Percentiles rank a stretch among this genome's conserved stretches.
These are phyloP conservation scores for Hypotaenidia philippensis DNA, from an alignment of 2,797 vertebrate species.

Conservation along the genomic window DNA sequence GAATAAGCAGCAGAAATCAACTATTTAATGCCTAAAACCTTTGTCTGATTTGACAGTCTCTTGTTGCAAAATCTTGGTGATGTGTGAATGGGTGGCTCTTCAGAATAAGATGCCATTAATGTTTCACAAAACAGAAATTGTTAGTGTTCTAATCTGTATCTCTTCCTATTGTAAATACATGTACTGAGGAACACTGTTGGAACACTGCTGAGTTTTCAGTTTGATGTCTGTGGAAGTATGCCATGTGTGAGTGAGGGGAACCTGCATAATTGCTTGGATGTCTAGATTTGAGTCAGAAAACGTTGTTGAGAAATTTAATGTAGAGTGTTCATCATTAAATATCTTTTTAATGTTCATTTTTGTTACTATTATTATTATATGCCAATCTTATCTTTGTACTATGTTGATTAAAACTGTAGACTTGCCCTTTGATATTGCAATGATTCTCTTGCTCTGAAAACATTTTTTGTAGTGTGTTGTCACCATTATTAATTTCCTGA, in stretches of 20 bases:
- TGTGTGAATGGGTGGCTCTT: neutral
- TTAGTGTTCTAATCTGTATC: neutral
- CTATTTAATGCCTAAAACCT: neutral
- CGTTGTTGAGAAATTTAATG: neutral
- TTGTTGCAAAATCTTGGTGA: neutral
- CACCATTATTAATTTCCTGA: neutral
- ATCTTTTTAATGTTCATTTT: neutral
- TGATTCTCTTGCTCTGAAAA: neutral
- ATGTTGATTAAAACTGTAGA: neutral
- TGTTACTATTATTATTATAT: neutral
- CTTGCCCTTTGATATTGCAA: neutral
- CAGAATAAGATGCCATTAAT: neutral
- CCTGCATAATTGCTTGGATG: neutral
- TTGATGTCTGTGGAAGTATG: neutral
- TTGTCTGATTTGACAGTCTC: neutral
- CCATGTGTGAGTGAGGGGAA: neutral
- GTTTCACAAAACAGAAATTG: neutral
- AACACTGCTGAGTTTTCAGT: neutral
- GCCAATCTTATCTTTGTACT: neutral
- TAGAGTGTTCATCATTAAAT: neutral
- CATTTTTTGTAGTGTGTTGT: neutral
- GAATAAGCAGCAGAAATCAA: neutral
- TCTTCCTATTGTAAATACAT: neutral
- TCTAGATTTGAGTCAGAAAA: neutral
- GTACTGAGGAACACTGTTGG: neutral